A percentile compares a stretch with the other conserved stretches of the same genome.
phyloP scores from a whole-genome alignment of 2,797 vertebrate genomes.

The Lacerta bilineata region DNA sequence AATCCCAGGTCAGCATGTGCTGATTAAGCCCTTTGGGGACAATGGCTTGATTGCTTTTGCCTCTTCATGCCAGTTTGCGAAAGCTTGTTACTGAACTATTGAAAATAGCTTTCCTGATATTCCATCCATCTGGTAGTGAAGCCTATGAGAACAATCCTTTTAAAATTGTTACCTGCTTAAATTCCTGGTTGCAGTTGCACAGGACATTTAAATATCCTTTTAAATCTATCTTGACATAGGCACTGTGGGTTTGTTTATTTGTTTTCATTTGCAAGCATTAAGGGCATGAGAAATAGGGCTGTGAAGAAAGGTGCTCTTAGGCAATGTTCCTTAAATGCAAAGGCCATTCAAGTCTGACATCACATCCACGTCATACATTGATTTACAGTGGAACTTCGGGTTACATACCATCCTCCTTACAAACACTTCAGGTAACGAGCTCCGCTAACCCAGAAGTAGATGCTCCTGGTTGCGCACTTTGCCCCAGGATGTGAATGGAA shows the following conservation, averaged over 20 bases:
- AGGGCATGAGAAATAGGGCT: neutral
- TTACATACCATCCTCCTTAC: too few relatives aligned
- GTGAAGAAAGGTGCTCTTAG: neutral
- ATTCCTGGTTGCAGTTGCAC: neutral
- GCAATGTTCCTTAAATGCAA: neutral
- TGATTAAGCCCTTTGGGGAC: neutral
- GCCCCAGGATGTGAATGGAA: too few relatives aligned
- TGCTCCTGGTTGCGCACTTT: too few relatives aligned
- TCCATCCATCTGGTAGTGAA: conserved; percentile 6
- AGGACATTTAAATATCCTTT: neutral
- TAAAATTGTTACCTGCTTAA: neutral
- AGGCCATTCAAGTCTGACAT: neutral
- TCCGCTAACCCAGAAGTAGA: too few relatives aligned
- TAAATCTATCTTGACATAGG: neutral
- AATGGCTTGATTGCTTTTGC: neutral
- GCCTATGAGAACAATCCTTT: conserved; percentile 1
- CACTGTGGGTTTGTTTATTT: neutral
- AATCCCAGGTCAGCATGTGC: neutral
- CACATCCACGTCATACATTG: too few relatives aligned
- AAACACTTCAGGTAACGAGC: too few relatives aligned
- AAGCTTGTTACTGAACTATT: neutral
- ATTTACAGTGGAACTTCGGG: too few relatives aligned
- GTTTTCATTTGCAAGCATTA: too few relatives aligned
- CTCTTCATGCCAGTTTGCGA: neutral
- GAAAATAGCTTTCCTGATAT: conserved; percentile 2